Percentiles rank a stretch among this genome's conserved stretches.
These are phyloP conservation scores for Buathra laborator DNA, from an alignment of 2,888 invertebrate species.

Conservation along the genomic window DNA sequence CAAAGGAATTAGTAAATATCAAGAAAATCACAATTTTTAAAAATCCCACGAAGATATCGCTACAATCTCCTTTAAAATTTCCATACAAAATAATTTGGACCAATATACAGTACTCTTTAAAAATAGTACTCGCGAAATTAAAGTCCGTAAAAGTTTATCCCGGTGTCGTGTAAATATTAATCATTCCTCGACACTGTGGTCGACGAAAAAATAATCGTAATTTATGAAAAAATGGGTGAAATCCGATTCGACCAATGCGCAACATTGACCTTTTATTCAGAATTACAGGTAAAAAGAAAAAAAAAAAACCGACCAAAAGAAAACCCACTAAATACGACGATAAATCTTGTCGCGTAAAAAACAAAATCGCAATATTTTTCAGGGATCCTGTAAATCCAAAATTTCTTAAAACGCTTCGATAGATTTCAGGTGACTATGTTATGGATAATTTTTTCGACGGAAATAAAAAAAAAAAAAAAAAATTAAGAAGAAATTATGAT, in stretches of 20 bases:
- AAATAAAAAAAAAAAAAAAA: background rate
- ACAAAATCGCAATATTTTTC: slow-evolving; percentile 23
- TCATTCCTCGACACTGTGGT: background rate
- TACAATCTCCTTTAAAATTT: background rate
- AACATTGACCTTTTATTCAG: slow-evolving; percentile 41
- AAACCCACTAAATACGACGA: slow-evolving; percentile 13
- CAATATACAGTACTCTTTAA: slow-evolving; percentile 58
- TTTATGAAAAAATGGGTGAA: slow-evolving; percentile 21
- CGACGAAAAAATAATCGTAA: slow-evolving; percentile 8
- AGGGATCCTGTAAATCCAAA: slow-evolving; percentile 45
- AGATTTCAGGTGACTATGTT: slow-evolving; percentile 41
- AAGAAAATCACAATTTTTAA: no score
- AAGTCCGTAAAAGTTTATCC: slow-evolving; percentile 11
- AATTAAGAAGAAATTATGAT: slow-evolving; percentile 29
- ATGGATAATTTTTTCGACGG: slow-evolving; percentile 13
- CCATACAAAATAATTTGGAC: slow-evolving; percentile 61
- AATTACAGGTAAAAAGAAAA: slow-evolving; percentile 19
- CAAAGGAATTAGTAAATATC: no score
- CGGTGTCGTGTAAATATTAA: slow-evolving; percentile 15
- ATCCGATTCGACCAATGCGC: slow-evolving; percentile 55
- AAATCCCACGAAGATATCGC: no score
- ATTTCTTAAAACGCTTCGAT: slow-evolving; percentile 29
- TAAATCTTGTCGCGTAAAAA: slow-evolving; percentile 7
- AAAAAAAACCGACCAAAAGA: slow-evolving; percentile 58
- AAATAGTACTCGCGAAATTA: slow-evolving; percentile 41